phyloP scores from a whole-genome alignment of 2,797 vertebrate genomes.

The Tenualosa thibaudeaui region DNA sequence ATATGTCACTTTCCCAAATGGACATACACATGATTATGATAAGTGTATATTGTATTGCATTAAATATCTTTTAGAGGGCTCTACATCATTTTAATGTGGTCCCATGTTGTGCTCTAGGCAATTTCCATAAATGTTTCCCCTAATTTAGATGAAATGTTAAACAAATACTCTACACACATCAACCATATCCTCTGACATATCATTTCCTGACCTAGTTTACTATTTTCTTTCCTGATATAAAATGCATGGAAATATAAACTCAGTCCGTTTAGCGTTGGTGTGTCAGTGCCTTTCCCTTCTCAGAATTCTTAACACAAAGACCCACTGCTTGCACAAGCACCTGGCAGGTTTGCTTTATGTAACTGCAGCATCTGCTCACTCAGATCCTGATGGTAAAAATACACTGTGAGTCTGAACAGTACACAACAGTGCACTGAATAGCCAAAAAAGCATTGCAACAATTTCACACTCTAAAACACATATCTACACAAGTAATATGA shows the following conservation, averaged over 20 bases:
- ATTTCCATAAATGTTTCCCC: neutral
- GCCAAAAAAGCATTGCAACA: neutral
- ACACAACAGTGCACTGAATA: neutral
- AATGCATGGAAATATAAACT: neutral
- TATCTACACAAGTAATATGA: neutral
- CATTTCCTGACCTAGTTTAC: neutral
- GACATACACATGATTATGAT: neutral
- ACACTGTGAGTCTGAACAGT: neutral
- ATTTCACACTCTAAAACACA: neutral
- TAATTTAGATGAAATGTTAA: neutral
- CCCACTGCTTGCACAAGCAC: constrained; percentile 18
- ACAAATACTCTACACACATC: neutral
- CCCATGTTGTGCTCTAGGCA: neutral
- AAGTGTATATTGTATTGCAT: neutral
- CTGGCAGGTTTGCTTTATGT: constrained; percentile 26
- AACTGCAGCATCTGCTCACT: constrained; percentile 20
- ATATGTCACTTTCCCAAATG: neutral
- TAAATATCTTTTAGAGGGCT: neutral
- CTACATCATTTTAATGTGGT: neutral
- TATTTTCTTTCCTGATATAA: neutral
- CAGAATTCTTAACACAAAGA: neutral
- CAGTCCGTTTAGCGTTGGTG: neutral
- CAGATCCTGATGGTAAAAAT: constrained; percentile 15
- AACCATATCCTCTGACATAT: neutral
- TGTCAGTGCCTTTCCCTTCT: neutral